A percentile compares a stretch with the other conserved stretches of the same genome.
Conservation (phyloP, 2,797 vertebrate species). For the Sciaenops ocellatus region DNA sequence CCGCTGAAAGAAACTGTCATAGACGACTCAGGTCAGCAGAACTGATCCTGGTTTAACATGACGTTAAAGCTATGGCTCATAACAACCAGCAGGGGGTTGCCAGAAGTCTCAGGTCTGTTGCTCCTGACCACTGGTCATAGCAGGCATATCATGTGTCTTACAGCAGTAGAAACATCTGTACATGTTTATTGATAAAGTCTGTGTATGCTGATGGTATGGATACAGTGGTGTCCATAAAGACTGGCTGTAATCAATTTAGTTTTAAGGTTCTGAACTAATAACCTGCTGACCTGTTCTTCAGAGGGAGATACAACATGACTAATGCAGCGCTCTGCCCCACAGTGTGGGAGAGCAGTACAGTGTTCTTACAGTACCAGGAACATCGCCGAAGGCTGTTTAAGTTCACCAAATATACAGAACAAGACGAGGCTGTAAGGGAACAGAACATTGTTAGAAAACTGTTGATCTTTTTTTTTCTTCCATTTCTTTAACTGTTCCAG, state of each 20-base stretch:
- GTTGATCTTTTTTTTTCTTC: not conserved
- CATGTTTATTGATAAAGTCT: not conserved
- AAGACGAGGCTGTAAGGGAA: not conserved
- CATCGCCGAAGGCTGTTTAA: not conserved
- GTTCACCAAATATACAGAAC: not conserved
- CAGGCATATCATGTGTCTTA: not conserved
- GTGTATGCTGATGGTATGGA: not conserved
- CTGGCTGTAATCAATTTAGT: too few relatives aligned
- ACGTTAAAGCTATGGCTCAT: not conserved
- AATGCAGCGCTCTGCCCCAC: not conserved
- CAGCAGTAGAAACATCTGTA: not conserved
- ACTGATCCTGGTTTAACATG: not conserved
- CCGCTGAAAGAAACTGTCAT: not conserved
- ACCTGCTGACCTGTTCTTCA: not conserved
- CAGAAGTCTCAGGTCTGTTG: too few relatives aligned
- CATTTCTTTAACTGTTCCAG: too few relatives aligned
- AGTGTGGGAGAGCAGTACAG: slow-evolving; percentile 22
- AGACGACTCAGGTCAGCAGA: not conserved
- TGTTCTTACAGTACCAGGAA: slow-evolving; percentile 3
- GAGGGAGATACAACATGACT: slow-evolving; percentile 1
- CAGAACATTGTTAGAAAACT: not conserved
- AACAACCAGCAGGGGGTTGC: not conserved
- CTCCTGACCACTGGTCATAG: too few relatives aligned
- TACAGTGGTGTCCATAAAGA: not conserved
- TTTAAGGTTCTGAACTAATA: not conserved